These are phyloP conservation scores for Scophthalmus maximus DNA, from an alignment of 2,113 vertebrate genomes.

Conservation along the genomic window DNA sequence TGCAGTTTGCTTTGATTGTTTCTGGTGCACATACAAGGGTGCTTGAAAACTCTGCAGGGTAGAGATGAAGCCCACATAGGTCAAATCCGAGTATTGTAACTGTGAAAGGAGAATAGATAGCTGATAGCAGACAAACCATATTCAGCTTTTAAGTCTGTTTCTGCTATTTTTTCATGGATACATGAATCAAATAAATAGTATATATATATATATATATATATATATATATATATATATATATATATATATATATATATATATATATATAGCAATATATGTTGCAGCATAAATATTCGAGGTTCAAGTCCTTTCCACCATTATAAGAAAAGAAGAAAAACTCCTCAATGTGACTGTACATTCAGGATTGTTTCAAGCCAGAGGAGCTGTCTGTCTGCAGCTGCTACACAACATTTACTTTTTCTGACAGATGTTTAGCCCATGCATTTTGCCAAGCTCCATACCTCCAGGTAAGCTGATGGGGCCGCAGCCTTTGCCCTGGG, in stretches of 20 bases:
- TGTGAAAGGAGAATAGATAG: not conserved
- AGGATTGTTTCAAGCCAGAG: not conserved
- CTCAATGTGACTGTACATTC: no score
- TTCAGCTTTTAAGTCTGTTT: not conserved
- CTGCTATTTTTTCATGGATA: not conserved
- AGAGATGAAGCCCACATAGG: not conserved
- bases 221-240: no score
- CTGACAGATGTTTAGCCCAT: not conserved
- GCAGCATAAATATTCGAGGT: not conserved
- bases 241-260: no score
- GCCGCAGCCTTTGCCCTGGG: conserved; percentile 86
- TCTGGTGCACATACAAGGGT: no score
- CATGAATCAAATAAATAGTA: not conserved
- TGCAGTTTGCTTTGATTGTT: not conserved
- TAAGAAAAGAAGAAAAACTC: not conserved
- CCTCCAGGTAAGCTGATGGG: conserved; percentile 91
- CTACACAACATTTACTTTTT: not conserved
- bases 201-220: no score
- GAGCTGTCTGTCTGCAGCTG: not conserved
- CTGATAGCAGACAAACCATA: not conserved
- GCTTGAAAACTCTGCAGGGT: not conserved
- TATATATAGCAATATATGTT: no score
- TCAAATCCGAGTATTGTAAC: not conserved
- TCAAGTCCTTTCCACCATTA: not conserved
- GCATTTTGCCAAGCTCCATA: conserved; percentile 68